Evolutionary conservation across 2,888 invertebrate species (phyloP).

Genomic region (Rhamnusium bicolor): DNA sequence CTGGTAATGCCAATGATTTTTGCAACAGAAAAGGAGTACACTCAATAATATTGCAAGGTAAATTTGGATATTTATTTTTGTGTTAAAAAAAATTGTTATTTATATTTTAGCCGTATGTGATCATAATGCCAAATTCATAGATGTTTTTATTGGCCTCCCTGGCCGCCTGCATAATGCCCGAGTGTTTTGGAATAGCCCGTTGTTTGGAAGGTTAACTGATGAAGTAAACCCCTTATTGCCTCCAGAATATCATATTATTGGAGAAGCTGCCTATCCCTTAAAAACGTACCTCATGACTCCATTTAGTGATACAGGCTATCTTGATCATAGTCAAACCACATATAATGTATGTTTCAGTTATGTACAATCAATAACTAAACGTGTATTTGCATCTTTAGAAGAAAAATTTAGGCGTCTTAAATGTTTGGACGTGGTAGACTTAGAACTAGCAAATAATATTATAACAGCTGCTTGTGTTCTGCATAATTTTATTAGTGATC

Average conservation of each 20-base stretch:
- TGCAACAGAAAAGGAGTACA: not conserved
- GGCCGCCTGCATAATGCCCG: not conserved
- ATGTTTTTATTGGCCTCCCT: not conserved
- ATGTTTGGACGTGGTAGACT: not conserved
- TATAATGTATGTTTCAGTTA: not conserved
- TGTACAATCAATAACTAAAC: not conserved
- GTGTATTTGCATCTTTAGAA: not conserved
- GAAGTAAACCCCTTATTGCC: not conserved
- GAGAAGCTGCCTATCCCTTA: not conserved
- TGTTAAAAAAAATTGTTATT: not conserved
- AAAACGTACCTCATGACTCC: not conserved
- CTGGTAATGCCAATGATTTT: conserved; percentile 2
- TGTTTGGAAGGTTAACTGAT: not conserved
- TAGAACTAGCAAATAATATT: not conserved
- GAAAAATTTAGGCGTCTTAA: not conserved
- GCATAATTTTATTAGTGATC: not conserved
- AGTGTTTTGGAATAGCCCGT: not conserved
- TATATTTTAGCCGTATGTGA: not conserved
- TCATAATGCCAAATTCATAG: not conserved
- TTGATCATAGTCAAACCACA: not conserved
- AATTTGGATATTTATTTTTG: not conserved
- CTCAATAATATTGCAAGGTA: not conserved
- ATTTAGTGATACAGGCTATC: not conserved
- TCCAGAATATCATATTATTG: not conserved
- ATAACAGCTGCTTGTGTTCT: not conserved